These are phyloP conservation scores for Sus scrofa DNA, from an alignment of 2,113 vertebrate species.

Conservation along the genomic window DNA sequence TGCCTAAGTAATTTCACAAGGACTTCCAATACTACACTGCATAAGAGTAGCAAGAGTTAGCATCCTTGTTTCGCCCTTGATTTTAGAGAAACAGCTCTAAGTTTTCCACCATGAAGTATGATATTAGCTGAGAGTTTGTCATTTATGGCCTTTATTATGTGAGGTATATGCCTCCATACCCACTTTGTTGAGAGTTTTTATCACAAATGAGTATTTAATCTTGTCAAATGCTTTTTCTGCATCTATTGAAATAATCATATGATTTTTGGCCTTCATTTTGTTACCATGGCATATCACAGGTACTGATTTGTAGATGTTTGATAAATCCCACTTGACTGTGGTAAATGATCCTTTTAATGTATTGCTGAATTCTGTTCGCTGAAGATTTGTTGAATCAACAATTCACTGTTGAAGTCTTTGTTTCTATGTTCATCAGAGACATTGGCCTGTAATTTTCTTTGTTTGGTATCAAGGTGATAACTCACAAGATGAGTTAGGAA, in stretches of 20 bases:
- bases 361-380: too few relatives aligned
- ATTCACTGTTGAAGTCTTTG: too few relatives aligned
- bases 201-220: not conserved
- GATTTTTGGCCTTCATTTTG: not conserved
- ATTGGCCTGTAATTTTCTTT: too few relatives aligned
- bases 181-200: not conserved
- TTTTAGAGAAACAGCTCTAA: not conserved
- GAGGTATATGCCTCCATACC: not conserved
- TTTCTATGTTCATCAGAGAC: too few relatives aligned
- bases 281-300: not conserved
- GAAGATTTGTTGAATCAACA: too few relatives aligned
- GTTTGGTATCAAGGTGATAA: too few relatives aligned
- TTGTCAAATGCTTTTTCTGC: not conserved
- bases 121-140: not conserved
- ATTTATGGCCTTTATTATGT: not conserved
- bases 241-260: not conserved
- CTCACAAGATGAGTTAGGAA: too few relatives aligned
- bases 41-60: not conserved
- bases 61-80: not conserved
- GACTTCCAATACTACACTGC: not conserved
- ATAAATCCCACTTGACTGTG: too few relatives aligned
- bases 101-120: not conserved
- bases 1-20: not conserved
- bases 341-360: too few relatives aligned
- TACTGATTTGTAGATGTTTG: not conserved